A percentile compares a stretch with the other conserved stretches of the same genome.
Conservation (phyloP, 1,140 invertebrate genomes). For the Pseudobourletiella spinata region DNA sequence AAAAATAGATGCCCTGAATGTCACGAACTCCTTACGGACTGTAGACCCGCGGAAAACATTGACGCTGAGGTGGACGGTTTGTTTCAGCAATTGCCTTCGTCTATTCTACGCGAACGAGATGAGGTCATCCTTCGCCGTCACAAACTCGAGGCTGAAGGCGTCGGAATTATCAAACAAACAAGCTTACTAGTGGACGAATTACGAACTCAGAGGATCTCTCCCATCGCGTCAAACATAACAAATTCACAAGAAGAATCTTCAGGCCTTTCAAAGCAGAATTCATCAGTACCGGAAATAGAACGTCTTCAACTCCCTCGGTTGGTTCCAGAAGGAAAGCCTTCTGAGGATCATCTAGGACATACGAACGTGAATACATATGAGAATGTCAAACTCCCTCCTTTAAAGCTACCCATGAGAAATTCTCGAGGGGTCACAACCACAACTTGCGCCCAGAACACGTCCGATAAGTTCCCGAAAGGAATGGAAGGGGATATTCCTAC, state of each 20-base stretch:
- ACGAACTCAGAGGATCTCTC: neutral
- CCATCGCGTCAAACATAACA: neutral
- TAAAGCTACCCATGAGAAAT: neutral
- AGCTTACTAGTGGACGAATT: neutral
- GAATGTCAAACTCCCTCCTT: neutral
- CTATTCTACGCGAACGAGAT: neutral
- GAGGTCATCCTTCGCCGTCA: neutral
- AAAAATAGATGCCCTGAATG: neutral
- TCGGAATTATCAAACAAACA: neutral
- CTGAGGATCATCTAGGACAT: neutral
- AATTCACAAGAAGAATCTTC: no score
- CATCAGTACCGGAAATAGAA: no score
- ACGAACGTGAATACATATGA: neutral
- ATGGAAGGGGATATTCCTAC: conserved; percentile 6
- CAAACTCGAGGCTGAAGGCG: neutral
- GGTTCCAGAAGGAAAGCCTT: neutral
- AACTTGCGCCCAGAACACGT: neutral
- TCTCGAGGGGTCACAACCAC: neutral
- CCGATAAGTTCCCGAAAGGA: neutral
- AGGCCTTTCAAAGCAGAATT: no score
- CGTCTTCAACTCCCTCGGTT: neutral
- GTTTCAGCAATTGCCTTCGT: neutral
- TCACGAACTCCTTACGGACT: neutral
- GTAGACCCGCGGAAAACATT: neutral
- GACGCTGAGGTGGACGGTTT: neutral